Conservation (phyloP, 2,888 invertebrate species). For the Tuberolachnus salignus region DNA sequence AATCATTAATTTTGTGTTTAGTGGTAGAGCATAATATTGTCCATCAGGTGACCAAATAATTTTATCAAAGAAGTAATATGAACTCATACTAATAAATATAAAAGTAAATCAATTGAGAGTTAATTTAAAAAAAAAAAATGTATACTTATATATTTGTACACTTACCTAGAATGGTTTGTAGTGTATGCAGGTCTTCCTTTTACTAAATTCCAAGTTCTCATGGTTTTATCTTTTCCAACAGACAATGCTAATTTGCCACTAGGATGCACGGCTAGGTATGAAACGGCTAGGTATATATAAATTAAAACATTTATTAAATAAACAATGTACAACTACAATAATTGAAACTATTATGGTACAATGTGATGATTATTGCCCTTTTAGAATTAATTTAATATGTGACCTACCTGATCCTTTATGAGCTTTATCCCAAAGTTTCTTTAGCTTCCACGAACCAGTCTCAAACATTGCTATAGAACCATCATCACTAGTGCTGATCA, state of each 20-base stretch:
- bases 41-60: constrained; percentile 78
- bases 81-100: constrained; percentile 44
- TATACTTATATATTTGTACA: background rate
- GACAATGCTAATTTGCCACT: constrained; percentile 87
- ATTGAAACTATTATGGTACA: too few species aligned
- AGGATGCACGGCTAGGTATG: constrained; percentile 82
- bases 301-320: too few species aligned
- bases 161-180: constrained; percentile 80
- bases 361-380: too few species aligned
- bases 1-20: constrained; percentile 76
- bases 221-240: constrained; percentile 80
- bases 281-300: constrained; percentile 66
- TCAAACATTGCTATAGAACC: constrained; percentile 82
- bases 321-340: too few species aligned
- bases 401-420: constrained; percentile 68
- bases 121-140: background rate
- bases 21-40: constrained; percentile 75
- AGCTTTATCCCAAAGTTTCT: constrained; percentile 81
- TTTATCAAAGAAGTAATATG: constrained; percentile 60
- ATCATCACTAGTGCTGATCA: constrained; percentile 85
- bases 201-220: constrained; percentile 92
- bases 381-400: too few species aligned
- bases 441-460: constrained; percentile 83
- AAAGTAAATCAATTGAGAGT: constrained; percentile 3
- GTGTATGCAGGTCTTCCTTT: constrained; percentile 90